Conservation (phyloP, 1,140 invertebrate species). For the Augochlora pura region DNA sequence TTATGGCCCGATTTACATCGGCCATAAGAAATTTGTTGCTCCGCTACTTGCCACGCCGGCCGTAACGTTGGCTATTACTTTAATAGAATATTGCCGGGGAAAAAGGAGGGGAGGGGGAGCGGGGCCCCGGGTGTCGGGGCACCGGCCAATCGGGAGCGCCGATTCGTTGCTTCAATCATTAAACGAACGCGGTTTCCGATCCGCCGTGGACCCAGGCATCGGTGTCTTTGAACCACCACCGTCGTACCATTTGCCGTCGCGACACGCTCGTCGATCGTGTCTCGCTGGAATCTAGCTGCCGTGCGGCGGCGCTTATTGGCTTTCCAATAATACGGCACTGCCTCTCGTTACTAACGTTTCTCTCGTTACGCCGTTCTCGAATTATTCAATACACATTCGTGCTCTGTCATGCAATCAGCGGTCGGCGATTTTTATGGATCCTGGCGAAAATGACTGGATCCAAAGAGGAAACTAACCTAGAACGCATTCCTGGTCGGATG, state of each 20-base stretch:
- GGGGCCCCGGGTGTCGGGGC: not conserved
- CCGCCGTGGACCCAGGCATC: conserved; percentile 49
- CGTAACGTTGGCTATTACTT: conserved; percentile 53
- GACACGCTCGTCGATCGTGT: conserved; percentile 25
- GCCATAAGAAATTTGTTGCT: conserved; percentile 70
- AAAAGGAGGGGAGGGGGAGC: too few relatives aligned
- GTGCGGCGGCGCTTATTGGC: conserved; percentile 31
- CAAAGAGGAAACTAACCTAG: too few relatives aligned
- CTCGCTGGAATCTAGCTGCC: conserved; percentile 18
- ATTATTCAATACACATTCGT: too few relatives aligned
- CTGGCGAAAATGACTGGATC: too few relatives aligned
- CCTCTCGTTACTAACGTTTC: too few relatives aligned
- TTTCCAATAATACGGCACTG: conserved; percentile 35
- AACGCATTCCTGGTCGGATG: too few relatives aligned
- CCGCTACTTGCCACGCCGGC: conserved; percentile 31
- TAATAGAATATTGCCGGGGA: conserved; percentile 55
- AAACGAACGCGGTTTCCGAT: conserved; percentile 51
- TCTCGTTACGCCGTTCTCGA: too few relatives aligned
- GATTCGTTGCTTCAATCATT: conserved; percentile 56
- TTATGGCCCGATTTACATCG: conserved; percentile 72
- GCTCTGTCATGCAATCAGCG: too few relatives aligned
- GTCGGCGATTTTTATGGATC: too few relatives aligned
- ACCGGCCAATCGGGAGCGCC: conserved; percentile 7
- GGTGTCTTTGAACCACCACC: conserved; percentile 50
- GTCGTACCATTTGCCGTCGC: conserved; percentile 8